Percentiles rank a stretch among this genome's conserved stretches.
Evolutionary conservation across 2,888 invertebrate genomes (phyloP).

Genomic region (Drosophila kanekoi): DNA sequence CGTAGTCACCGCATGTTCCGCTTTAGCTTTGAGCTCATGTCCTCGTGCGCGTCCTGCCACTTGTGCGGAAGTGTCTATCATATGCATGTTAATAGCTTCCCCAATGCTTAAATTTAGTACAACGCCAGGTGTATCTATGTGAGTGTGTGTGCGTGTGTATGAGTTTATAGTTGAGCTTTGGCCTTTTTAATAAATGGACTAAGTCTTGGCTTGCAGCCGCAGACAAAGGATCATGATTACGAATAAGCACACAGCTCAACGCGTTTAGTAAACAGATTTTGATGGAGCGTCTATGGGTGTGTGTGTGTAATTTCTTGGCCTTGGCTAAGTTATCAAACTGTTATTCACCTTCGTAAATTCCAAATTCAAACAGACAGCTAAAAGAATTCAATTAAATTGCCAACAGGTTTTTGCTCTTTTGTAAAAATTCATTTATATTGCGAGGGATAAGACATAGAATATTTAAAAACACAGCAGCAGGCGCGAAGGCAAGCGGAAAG

Average conservation of each 20-base stretch:
- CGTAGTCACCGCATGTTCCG: slow-evolving; percentile 69
- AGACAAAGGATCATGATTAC: slow-evolving; percentile 14
- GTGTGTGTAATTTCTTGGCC: neutral
- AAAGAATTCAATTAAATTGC: slow-evolving; percentile 57
- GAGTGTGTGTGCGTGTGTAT: slow-evolving; percentile 1
- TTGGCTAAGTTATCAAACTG: neutral
- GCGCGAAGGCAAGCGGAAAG: neutral
- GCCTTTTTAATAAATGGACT: slow-evolving; percentile 9
- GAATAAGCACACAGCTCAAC: slow-evolving; percentile 25
- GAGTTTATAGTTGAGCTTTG: slow-evolving; percentile 23
- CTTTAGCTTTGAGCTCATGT: slow-evolving; percentile 55
- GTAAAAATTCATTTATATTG: slow-evolving; percentile 39
- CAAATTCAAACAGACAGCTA: neutral
- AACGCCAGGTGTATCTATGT: neutral
- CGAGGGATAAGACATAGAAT: slow-evolving; percentile 32
- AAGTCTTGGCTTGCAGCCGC: slow-evolving; percentile 1
- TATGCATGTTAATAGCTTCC: slow-evolving; percentile 77
- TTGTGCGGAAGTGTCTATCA: slow-evolving; percentile 78
- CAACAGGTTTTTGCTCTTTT: slow-evolving; percentile 30
- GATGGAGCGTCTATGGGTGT: neutral
- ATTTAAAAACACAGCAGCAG: slow-evolving; percentile 28
- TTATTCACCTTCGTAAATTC: neutral
- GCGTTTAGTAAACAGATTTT: slow-evolving; percentile 18
- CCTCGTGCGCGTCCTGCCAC: slow-evolving; percentile 55
- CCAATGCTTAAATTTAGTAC: slow-evolving; percentile 23